Conservation (phyloP, 2,113 vertebrate genomes). For the Charadrius vociferus region DNA sequence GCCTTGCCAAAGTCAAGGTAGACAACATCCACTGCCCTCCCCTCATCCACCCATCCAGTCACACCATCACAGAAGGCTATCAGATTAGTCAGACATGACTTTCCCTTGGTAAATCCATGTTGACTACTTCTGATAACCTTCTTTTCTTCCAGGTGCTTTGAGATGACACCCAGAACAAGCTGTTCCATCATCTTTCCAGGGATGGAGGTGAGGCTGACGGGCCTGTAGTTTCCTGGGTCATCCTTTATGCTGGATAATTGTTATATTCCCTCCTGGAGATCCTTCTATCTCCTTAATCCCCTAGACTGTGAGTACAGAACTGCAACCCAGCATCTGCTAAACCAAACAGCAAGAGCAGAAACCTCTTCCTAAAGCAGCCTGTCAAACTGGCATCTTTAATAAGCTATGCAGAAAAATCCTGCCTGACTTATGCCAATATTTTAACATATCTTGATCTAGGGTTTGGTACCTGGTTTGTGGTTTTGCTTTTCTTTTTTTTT, state of each 20-base stretch:
- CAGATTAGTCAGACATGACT: too few relatives aligned
- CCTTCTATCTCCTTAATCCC: background rate
- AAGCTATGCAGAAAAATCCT: background rate
- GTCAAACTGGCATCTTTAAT: background rate
- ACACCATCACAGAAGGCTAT: too few relatives aligned
- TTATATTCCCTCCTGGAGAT: background rate
- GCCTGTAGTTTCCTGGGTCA: too few relatives aligned
- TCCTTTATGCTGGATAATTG: background rate
- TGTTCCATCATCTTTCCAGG: too few relatives aligned
- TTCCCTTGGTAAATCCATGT: too few relatives aligned
- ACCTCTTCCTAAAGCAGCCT: background rate
- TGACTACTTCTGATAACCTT: too few relatives aligned
- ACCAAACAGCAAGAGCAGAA: background rate
- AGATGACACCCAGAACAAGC: too few relatives aligned
- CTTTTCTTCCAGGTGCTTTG: too few relatives aligned
- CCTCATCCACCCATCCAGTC: too few relatives aligned
- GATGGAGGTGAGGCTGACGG: too few relatives aligned
- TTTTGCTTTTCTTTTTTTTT: background rate
- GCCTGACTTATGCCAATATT: background rate
- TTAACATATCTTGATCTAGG: background rate
- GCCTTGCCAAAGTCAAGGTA: too few relatives aligned
- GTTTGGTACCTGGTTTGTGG: background rate
- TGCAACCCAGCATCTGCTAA: background rate
- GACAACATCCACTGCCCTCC: too few relatives aligned
- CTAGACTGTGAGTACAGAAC: background rate